A percentile compares a stretch with the other conserved stretches of the same genome.
phyloP scores from a whole-genome alignment of 2,797 vertebrate genomes.

The Danio kyathit region DNA sequence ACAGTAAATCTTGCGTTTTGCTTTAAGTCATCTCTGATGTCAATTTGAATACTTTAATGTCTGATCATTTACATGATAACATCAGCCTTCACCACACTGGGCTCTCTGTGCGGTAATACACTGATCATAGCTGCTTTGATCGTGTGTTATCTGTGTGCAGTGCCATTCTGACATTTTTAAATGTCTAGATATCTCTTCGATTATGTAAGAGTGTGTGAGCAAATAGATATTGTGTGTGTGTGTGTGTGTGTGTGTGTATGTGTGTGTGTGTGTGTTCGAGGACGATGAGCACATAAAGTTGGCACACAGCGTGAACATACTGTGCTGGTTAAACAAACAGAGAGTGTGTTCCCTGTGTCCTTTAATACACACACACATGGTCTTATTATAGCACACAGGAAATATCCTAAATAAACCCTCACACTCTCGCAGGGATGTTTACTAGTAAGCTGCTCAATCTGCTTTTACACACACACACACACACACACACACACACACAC shows the following conservation, averaged over 20 bases:
- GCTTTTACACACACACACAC: not conserved
- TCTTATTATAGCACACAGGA: constrained; percentile 61
- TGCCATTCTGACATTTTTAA: not conserved
- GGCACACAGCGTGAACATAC: constrained; percentile 53
- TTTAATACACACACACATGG: constrained; percentile 29
- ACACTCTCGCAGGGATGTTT: not conserved
- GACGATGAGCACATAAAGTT: constrained; percentile 34
- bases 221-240: no score
- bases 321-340: constrained; percentile 56
- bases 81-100: no score
- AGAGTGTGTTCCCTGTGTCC: constrained; percentile 49
- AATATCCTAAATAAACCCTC: constrained; percentile 45
- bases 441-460: not conserved
- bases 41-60: no score
- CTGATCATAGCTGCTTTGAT: not conserved
- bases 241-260: not conserved
- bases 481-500: not conserved
- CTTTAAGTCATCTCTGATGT: no score
- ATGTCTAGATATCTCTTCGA: not conserved
- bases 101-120: no score
- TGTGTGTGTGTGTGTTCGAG: constrained; percentile 6
- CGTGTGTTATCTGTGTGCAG: not conserved
- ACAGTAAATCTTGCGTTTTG: no score
- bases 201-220: constrained; percentile 39
- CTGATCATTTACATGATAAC: no score